These are phyloP conservation scores for Macrophya annulata DNA, from an alignment of 2,888 invertebrate genomes.

Conservation along the genomic window DNA sequence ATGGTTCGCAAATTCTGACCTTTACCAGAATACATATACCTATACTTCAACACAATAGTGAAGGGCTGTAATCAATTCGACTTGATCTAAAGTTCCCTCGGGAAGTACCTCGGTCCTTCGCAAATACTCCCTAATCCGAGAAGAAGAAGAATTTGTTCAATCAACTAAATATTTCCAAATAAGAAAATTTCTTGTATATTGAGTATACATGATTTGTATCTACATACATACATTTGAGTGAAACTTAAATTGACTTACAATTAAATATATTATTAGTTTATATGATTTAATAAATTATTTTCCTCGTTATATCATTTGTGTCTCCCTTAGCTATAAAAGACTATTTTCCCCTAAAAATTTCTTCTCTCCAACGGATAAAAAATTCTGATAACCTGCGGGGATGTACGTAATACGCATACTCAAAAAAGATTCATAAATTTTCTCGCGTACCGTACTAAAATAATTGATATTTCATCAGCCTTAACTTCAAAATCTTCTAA, in stretches of 20 bases:
- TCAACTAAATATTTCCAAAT: not conserved
- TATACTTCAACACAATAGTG: not conserved
- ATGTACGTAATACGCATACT: not conserved
- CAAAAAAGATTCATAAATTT: not conserved
- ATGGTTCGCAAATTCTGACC: not conserved
- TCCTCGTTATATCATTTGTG: not conserved
- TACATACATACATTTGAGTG: too few species aligned
- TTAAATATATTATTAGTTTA: not conserved
- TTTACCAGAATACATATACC: not conserved
- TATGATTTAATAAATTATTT: not conserved
- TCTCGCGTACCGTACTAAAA: not conserved
- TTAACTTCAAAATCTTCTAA: not conserved
- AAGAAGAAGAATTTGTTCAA: too few species aligned
- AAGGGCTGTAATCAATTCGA: not conserved
- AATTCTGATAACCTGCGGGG: not conserved
- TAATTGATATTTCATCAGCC: constrained; percentile 19
- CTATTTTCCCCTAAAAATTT: not conserved
- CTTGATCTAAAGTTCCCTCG: not conserved
- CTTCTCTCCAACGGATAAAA: not conserved
- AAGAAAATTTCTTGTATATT: constrained; percentile 1
- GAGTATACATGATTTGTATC: too few species aligned
- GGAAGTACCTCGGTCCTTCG: not conserved
- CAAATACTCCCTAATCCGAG: not conserved
- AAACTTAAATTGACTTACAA: not conserved
- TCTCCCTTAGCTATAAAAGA: not conserved